A percentile compares a stretch with the other conserved stretches of the same genome.
Conservation (phyloP, 2,888 invertebrate genomes). For the Acanthococcus lagerstroemiae region DNA sequence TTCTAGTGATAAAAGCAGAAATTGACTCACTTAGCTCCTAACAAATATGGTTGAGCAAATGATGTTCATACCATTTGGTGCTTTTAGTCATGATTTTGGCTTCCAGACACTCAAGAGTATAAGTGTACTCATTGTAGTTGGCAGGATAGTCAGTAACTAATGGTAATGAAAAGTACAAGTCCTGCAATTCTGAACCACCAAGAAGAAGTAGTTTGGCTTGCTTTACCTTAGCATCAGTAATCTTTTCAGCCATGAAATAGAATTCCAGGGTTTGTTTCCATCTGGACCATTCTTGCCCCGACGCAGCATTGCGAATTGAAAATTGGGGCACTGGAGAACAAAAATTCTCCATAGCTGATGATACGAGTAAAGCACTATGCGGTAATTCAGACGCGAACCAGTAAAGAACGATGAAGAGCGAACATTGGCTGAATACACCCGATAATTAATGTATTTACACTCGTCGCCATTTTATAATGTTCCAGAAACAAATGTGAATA, state of each 20-base stretch:
- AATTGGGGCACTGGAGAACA: neutral
- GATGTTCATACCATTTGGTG: constrained; percentile 1
- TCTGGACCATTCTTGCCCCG: neutral
- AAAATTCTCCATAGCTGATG: constrained; percentile 4
- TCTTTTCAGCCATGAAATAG: neutral
- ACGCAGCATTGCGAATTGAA: neutral
- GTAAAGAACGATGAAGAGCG: no score
- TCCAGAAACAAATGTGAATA: no score
- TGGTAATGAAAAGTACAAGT: neutral
- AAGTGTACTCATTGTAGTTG: neutral
- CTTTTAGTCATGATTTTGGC: neutral
- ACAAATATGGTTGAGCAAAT: neutral
- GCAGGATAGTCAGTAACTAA: neutral
- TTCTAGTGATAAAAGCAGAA: neutral
- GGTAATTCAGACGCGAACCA: no score
- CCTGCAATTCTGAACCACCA: neutral
- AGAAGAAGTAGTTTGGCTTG: neutral
- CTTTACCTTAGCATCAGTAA: constrained; percentile 3
- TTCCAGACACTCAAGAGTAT: neutral
- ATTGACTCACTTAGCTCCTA: neutral
- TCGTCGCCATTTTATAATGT: no score
- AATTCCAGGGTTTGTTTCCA: neutral
- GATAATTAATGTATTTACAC: no score
- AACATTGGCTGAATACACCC: no score
- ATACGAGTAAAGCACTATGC: no score